Evolutionary conservation across 2,113 vertebrate genomes (phyloP).

Genomic region (Dascyllus trimaculatus): DNA sequence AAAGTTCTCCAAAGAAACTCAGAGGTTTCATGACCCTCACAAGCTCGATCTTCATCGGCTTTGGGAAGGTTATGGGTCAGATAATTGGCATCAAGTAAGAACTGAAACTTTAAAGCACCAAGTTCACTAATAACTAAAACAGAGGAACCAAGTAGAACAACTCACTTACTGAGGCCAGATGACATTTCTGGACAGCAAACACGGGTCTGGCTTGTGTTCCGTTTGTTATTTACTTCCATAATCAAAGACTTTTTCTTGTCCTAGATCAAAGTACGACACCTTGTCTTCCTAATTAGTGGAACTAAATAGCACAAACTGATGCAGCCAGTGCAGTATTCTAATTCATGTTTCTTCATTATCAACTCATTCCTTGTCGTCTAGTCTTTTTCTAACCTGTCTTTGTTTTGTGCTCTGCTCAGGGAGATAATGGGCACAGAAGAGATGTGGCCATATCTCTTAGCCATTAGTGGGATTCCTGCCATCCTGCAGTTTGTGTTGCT

Average conservation of each 20-base stretch:
- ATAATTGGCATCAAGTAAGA: constrained; percentile 85
- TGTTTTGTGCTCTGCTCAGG: constrained; percentile 63
- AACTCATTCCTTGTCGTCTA: not conserved
- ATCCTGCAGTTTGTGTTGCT: constrained; percentile 83
- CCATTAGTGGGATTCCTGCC: constrained; percentile 83
- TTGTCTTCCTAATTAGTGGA: not conserved
- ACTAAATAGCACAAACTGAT: not conserved
- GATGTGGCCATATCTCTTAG: constrained; percentile 85
- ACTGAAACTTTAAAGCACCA: not conserved
- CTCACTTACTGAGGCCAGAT: not conserved
- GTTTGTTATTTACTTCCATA: not conserved
- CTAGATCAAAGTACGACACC: not conserved
- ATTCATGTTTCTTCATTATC: not conserved
- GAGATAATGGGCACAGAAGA: constrained; percentile 86
- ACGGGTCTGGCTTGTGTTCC: not conserved
- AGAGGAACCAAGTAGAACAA: not conserved
- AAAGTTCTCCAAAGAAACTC: constrained; percentile 85
- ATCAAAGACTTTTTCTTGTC: not conserved
- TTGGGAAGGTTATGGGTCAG: constrained; percentile 85
- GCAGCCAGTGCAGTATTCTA: not conserved
- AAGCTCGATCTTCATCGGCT: constrained; percentile 76
- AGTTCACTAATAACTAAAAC: not conserved
- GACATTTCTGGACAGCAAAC: not conserved
- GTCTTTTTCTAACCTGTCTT: not conserved
- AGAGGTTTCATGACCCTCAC: constrained; percentile 84